A percentile compares a stretch with the other conserved stretches of the same genome.
Evolutionary conservation across 2,888 invertebrate genomes (phyloP).

Genomic region (Xestia rhomboidea): DNA sequence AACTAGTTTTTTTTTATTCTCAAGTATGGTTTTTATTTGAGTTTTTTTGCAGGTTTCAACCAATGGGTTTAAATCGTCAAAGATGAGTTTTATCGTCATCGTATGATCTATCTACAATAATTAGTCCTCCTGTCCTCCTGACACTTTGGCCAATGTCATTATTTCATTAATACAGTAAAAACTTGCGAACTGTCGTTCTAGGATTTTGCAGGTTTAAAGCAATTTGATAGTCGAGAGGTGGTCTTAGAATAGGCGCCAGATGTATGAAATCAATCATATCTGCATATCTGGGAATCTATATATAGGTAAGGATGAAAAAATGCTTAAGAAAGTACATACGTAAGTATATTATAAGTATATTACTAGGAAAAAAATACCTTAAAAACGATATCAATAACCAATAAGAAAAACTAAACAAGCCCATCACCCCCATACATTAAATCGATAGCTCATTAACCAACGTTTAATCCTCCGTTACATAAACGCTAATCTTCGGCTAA

Average conservation of each 20-base stretch:
- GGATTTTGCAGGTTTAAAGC: not conserved
- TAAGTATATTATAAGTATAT: not conserved
- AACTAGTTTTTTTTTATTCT: conserved; percentile 13
- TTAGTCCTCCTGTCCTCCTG: not conserved
- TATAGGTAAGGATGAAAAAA: not conserved
- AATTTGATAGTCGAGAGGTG: not conserved
- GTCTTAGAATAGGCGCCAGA: not conserved
- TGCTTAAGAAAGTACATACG: not conserved
- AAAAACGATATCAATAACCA: conserved; percentile 9
- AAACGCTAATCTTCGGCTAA: conserved; percentile 68
- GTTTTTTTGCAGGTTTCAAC: not conserved
- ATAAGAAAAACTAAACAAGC: conserved; percentile 33
- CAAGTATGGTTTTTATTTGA: conserved; percentile 27
- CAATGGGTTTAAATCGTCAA: not conserved
- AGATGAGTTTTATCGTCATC: not conserved
- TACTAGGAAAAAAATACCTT: not conserved
- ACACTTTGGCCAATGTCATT: no score
- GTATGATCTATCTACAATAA: not conserved
- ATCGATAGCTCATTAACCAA: conserved; percentile 48
- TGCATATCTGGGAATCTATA: no score
- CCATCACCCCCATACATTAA: conserved; percentile 24
- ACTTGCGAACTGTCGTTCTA: no score
- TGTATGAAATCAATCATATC: not conserved
- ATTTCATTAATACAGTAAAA: not conserved
- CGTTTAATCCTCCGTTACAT: conserved; percentile 59